These are phyloP conservation scores for Caenorhabditis remanei DNA, from an alignment of 1,140 invertebrate genomes.

Conservation along the genomic window DNA sequence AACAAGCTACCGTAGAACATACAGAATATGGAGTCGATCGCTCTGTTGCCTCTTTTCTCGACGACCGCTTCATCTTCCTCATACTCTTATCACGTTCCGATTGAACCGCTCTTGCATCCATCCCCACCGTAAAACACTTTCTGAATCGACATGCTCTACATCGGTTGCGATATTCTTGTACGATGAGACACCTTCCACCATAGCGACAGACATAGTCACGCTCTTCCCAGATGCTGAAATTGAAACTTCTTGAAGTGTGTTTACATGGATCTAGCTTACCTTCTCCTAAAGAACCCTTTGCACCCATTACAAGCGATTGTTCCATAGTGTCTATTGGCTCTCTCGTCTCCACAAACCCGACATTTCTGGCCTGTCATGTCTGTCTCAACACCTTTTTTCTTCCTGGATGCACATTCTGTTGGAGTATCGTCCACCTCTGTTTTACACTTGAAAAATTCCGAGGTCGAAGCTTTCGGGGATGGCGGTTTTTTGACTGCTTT, in stretches of 20 bases:
- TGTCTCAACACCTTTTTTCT: neutral
- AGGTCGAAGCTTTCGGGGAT: too few species aligned
- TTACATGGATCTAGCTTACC: neutral
- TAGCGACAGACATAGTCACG: conserved; percentile 66
- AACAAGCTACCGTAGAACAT: neutral
- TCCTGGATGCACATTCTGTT: too few species aligned
- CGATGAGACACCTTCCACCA: conserved; percentile 66
- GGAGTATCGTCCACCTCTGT: too few species aligned
- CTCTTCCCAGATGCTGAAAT: conserved; percentile 68
- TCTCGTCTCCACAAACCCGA: conserved; percentile 79
- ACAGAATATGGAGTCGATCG: neutral
- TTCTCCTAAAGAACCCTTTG: conserved; percentile 83
- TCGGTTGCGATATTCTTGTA: conserved; percentile 86
- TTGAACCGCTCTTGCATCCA: conserved; percentile 83
- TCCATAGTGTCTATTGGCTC: conserved; percentile 80
- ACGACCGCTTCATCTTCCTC: conserved; percentile 48
- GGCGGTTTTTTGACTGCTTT: too few species aligned
- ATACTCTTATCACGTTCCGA: conserved; percentile 69
- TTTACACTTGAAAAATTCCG: too few species aligned
- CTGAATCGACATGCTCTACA: conserved; percentile 94
- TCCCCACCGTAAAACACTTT: conserved; percentile 95
- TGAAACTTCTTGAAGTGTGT: neutral
- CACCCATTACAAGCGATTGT: conserved; percentile 83
- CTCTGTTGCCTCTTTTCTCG: neutral
- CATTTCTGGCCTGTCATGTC: conserved; percentile 72